These are phyloP conservation scores for Mormyrops boulengeri DNA, from an alignment of 2,797 vertebrate genomes.

Conservation along the genomic window DNA sequence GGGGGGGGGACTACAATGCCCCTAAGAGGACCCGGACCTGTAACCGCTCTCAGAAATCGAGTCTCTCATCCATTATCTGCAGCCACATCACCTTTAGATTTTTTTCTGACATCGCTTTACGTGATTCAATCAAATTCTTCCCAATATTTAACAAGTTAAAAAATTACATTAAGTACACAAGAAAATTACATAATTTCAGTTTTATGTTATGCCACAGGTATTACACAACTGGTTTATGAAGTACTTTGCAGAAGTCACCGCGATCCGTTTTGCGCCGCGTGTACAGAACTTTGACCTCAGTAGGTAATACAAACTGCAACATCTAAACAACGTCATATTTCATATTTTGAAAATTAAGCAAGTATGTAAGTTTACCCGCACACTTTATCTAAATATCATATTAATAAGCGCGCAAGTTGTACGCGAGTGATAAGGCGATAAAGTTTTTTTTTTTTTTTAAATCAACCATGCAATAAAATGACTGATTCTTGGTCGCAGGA, in stretches of 20 bases:
- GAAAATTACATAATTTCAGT: too few species aligned
- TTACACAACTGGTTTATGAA: background rate
- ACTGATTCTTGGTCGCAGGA: background rate
- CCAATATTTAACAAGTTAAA: background rate
- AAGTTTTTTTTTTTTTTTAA: background rate
- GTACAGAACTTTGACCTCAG: slow-evolving; percentile 17
- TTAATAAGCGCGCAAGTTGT: background rate
- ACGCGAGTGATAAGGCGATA: background rate
- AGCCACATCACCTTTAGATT: background rate
- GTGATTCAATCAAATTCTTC: background rate
- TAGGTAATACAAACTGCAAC: background rate
- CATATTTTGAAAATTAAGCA: background rate
- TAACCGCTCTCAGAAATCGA: background rate
- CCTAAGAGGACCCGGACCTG: background rate
- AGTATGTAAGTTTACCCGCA: background rate
- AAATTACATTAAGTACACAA: background rate
- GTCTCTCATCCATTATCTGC: background rate
- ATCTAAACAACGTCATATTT: too few species aligned
- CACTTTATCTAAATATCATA: background rate
- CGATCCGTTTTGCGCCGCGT: background rate
- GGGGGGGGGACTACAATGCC: background rate
- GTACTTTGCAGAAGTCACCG: background rate
- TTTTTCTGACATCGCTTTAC: background rate
- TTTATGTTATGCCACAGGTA: background rate
- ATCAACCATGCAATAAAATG: background rate